Conservation (phyloP, 2,797 vertebrate species). For the Poecilia gillii region DNA sequence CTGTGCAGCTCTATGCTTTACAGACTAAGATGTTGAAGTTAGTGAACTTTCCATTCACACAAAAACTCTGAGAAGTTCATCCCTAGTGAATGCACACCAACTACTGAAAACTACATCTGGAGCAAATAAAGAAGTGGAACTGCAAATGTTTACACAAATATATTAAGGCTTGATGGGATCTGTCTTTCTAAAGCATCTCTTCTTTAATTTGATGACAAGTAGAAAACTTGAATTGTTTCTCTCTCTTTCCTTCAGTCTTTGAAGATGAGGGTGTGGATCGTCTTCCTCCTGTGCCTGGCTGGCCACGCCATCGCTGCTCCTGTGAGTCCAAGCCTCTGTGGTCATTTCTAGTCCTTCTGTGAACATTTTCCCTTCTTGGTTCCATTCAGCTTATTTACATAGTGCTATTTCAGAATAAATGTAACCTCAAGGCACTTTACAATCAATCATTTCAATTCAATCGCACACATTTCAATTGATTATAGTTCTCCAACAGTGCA, state of each 20-base stretch:
- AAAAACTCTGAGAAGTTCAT: background rate
- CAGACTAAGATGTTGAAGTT: background rate
- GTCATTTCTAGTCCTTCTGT: constrained; percentile 1
- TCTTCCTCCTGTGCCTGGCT: constrained; percentile 94
- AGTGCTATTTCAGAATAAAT: background rate
- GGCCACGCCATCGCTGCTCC: constrained; percentile 90
- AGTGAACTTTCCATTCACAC: background rate
- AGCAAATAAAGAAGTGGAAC: background rate
- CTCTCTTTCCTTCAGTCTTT: constrained; percentile 75
- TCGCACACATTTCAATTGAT: background rate
- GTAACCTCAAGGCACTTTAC: background rate
- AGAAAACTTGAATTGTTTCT: background rate
- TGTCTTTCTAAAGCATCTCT: background rate
- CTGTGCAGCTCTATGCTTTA: background rate
- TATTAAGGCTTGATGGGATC: background rate
- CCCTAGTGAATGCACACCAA: background rate
- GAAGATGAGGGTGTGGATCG: constrained; percentile 96
- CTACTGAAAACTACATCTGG: background rate
- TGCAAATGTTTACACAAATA: background rate
- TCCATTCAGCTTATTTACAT: background rate
- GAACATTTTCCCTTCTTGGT: constrained; percentile 28
- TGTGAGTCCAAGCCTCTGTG: constrained; percentile 81
- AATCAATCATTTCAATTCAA: background rate
- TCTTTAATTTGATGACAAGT: too few relatives aligned
- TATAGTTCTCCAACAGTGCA: background rate